Conservation (phyloP, 1,140 invertebrate genomes). For the Achroia grisella region DNA sequence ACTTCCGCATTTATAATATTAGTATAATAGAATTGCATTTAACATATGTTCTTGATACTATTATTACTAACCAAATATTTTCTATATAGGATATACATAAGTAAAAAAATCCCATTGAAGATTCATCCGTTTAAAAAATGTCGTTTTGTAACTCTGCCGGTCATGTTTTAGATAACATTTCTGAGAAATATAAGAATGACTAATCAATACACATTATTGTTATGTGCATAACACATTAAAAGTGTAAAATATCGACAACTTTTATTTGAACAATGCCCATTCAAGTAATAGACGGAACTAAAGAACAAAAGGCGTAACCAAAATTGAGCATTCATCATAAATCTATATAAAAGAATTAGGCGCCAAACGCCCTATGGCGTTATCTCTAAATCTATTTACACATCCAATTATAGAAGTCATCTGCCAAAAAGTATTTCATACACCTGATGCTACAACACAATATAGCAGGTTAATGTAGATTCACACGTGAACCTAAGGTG, state of each 20-base stretch:
- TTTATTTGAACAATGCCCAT: conserved; percentile 5
- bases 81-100: too few relatives aligned
- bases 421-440: conserved; percentile 28
- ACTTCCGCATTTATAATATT: too few relatives aligned
- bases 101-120: too few relatives aligned
- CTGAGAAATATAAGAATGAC: too few relatives aligned
- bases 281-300: conserved; percentile 1
- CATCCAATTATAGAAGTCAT: conserved; percentile 54
- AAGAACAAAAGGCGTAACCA: conserved; percentile 49
- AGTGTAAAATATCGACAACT: conserved; percentile 5
- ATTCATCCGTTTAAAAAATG: too few relatives aligned
- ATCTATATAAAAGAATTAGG: conserved; percentile 57
- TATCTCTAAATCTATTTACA: conserved; percentile 40
- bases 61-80: too few relatives aligned
- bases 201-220: too few relatives aligned
- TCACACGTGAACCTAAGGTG: conserved; percentile 70
- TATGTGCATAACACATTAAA: too few relatives aligned
- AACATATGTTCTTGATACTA: too few relatives aligned
- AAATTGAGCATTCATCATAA: conserved; percentile 44
- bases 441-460: conserved; percentile 56
- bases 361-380: conserved; percentile 50
- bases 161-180: too few relatives aligned
- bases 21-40: too few relatives aligned
- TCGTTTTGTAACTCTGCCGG: too few relatives aligned
- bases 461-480: conserved; percentile 64